These are phyloP conservation scores for Tetramorium alpestre DNA, from an alignment of 1,140 invertebrate genomes.

Conservation along the genomic window DNA sequence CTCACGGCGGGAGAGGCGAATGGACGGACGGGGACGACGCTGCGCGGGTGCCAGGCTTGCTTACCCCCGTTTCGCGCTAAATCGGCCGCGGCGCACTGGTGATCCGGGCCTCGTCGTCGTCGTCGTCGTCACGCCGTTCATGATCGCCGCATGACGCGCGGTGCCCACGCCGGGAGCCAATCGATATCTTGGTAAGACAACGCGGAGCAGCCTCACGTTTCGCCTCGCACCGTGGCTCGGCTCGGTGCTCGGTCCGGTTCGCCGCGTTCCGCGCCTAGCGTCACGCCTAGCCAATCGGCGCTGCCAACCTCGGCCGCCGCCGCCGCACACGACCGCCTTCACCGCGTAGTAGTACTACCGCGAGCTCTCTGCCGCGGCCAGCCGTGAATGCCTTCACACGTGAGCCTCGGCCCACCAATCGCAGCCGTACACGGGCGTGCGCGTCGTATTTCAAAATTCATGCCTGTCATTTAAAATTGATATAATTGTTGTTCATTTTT, in stretches of 20 bases:
- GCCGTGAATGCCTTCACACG: no score
- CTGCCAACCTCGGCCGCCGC: constrained; percentile 18
- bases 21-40: neutral
- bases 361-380: no score
- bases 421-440: no score
- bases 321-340: neutral
- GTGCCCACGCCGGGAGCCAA: constrained; percentile 64
- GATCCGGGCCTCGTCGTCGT: constrained; percentile 8
- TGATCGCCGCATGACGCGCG: constrained; percentile 67
- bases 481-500: no score
- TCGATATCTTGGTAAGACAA: constrained; percentile 77
- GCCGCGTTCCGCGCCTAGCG: constrained; percentile 65
- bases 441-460: no score
- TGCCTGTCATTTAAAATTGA: no score
- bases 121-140: constrained; percentile 59
- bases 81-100: neutral
- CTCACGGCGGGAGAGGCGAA: neutral
- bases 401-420: no score
- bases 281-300: constrained; percentile 51
- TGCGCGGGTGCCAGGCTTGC: neutral
- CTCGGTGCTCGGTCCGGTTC: constrained; percentile 68
- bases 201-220: constrained; percentile 67
- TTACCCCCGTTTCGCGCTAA: constrained; percentile 25
- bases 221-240: constrained; percentile 72
- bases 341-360: neutral